phyloP scores from a whole-genome alignment of 2,797 vertebrate species.

The Cichlasoma orientale region DNA sequence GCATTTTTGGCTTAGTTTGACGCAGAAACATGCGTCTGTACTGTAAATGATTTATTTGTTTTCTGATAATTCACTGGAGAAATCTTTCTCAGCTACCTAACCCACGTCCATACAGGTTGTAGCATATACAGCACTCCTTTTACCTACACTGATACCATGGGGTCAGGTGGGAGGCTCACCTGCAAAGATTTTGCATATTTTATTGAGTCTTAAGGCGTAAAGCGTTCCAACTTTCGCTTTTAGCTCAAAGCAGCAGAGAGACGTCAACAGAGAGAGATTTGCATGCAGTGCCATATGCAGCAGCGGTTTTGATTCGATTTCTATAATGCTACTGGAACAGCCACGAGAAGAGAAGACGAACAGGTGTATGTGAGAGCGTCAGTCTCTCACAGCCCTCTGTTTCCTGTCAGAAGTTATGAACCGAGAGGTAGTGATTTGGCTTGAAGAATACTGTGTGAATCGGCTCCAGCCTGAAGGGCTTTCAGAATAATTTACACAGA shows the following conservation, averaged over 20 bases:
- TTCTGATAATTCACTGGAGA: not conserved
- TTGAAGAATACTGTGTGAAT: constrained; percentile 58
- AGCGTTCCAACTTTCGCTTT: not conserved
- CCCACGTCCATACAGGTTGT: not conserved
- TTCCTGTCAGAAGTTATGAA: constrained; percentile 68
- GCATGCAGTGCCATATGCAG: constrained; percentile 22
- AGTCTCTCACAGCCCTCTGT: constrained; percentile 61
- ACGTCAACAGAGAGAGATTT: constrained; percentile 17
- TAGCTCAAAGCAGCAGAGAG: constrained; percentile 11
- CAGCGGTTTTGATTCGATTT: constrained; percentile 29
- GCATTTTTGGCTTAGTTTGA: too few species aligned
- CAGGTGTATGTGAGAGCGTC: constrained; percentile 34
- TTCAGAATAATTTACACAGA: constrained; percentile 65
- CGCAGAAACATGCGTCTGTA: not conserved
- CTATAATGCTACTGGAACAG: constrained; percentile 19
- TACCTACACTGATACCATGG: not conserved
- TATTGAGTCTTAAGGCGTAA: not conserved
- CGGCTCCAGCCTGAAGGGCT: constrained; percentile 55
- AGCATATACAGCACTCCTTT: not conserved
- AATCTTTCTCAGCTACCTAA: not conserved
- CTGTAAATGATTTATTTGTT: fast-evolving
- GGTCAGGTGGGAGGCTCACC: not conserved
- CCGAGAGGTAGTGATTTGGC: constrained; percentile 63
- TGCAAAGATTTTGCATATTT: not conserved
- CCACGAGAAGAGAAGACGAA: constrained; percentile 14